Evolutionary conservation across 1,140 invertebrate genomes (phyloP).

Genomic region (Drosophila fuyamai): DNA sequence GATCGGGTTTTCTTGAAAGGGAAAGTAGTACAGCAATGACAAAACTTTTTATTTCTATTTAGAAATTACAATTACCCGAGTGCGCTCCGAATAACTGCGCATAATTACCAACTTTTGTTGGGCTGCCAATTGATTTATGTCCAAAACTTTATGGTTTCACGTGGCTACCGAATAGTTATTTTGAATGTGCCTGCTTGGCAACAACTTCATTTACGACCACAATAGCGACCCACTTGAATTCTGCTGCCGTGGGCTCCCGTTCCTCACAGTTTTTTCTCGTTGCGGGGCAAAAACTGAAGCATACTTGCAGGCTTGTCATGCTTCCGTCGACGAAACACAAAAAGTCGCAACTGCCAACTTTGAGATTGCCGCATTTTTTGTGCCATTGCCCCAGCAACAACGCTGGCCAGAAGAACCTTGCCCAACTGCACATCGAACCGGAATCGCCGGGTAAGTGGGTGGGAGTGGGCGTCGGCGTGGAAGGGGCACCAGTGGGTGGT

Average conservation of each 20-base stretch:
- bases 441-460: slow-evolving; percentile 23
- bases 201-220: slow-evolving; percentile 24
- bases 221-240: slow-evolving; percentile 49
- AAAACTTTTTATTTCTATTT: slow-evolving; percentile 1
- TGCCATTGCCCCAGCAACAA: slow-evolving; percentile 19
- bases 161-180: slow-evolving; percentile 14
- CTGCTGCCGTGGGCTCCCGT: slow-evolving; percentile 1
- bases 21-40: not conserved
- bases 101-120: slow-evolving; percentile 29
- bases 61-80: slow-evolving; percentile 22
- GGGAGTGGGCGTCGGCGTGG: not conserved
- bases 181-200: slow-evolving; percentile 23
- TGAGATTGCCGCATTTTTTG: slow-evolving; percentile 53
- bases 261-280: slow-evolving; percentile 13
- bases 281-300: slow-evolving; percentile 46
- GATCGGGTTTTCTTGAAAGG: no score
- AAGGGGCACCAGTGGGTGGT: not conserved
- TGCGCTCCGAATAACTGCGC: slow-evolving; percentile 23
- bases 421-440: slow-evolving; percentile 55
- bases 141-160: slow-evolving; percentile 37
- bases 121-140: slow-evolving; percentile 68
- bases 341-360: slow-evolving; percentile 47
- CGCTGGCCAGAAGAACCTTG: slow-evolving; percentile 49
- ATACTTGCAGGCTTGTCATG: slow-evolving; percentile 55
- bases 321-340: slow-evolving; percentile 35